phyloP scores from a whole-genome alignment of 37 sponge, comb jelly and placozoan species.

The Chondrilla cf. caribensis region DNA sequence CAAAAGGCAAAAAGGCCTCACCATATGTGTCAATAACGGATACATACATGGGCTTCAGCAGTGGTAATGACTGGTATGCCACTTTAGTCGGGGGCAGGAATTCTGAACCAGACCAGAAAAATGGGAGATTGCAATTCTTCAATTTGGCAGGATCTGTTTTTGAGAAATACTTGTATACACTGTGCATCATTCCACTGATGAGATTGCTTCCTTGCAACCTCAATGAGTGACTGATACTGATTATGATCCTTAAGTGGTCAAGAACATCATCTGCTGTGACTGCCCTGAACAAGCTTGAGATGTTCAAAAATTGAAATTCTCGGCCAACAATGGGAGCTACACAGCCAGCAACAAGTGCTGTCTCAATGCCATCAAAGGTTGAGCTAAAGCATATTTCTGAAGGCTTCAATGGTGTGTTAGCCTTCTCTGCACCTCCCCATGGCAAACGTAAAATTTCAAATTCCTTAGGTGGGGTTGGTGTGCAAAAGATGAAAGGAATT shows the following conservation, averaged over 20 bases:
- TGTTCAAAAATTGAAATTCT: not conserved
- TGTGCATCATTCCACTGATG: not conserved
- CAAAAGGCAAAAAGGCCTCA: not conserved
- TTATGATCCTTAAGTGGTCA: not conserved
- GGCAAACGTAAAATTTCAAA: conserved; percentile 1
- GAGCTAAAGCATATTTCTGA: not conserved
- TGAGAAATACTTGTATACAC: not conserved
- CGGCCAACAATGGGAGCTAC: not conserved
- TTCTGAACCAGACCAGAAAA: not conserved
- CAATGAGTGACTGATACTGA: too few relatives aligned
- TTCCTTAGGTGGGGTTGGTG: not conserved
- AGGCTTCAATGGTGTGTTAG: not conserved
- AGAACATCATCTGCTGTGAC: not conserved
- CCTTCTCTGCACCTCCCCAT: not conserved
- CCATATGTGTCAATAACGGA: not conserved
- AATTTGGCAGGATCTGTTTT: not conserved
- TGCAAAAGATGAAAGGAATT: conserved; percentile 26
- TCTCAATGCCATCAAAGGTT: not conserved
- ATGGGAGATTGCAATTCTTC: not conserved
- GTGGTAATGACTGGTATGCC: not conserved
- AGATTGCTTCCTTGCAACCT: not conserved
- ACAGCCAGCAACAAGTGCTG: not conserved
- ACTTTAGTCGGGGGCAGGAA: not conserved
- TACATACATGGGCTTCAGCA: not conserved
- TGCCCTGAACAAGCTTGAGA: not conserved